Evolutionary conservation across 2,888 invertebrate species (phyloP), one percentile per base, ranked within the genome.

Genomic region (Calliopum simillimum): DNA sequence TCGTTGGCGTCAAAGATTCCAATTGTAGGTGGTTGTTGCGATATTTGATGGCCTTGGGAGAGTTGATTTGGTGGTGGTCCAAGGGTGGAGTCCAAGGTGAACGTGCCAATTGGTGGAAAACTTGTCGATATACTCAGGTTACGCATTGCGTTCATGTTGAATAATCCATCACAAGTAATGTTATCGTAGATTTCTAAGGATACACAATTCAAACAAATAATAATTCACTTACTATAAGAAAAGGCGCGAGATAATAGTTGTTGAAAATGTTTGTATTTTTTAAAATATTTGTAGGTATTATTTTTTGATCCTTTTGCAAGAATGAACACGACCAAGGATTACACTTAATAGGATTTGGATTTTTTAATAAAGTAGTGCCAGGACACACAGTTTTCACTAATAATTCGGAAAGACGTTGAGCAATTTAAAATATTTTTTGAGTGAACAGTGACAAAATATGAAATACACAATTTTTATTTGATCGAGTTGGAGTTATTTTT

Each of bases 71-170:
- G 73, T 72, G 81, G 76, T 72, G 74, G 74, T 72, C 79, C 78
- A 74, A 81, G 76, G 76, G 84, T 79, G 46, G 83, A 82, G 73
- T 86, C 86, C 69, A 86, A 77, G 71, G 86, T 84, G 78, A 86
- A 86, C 53, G 86, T 86, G 71, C 86, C 86, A 77, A 86, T 86
- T 69, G 85, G 85, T 71, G 86, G 86, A 80, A 86, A 86, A 72
- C 81, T 83, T 74, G 84, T 84, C 64, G 84, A 82, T 77, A 85
- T 84, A 76, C 82, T 85, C 77, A 85, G 77, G 76, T 85, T 86
- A 74, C 84, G 85, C 79, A 86, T 84, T 77, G 85, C 81, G 78
- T 82, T 85, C 81, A 86, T 84, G 76, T 86, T 86, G 78, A 85
- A 85, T 74, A 80, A 82, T 73, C 80, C 80, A 80, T 83, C 84